Evolutionary conservation across 2,888 invertebrate species (phyloP), one percentile per base, ranked within the genome.

Genomic region (Cheilosia urbana): DNA sequence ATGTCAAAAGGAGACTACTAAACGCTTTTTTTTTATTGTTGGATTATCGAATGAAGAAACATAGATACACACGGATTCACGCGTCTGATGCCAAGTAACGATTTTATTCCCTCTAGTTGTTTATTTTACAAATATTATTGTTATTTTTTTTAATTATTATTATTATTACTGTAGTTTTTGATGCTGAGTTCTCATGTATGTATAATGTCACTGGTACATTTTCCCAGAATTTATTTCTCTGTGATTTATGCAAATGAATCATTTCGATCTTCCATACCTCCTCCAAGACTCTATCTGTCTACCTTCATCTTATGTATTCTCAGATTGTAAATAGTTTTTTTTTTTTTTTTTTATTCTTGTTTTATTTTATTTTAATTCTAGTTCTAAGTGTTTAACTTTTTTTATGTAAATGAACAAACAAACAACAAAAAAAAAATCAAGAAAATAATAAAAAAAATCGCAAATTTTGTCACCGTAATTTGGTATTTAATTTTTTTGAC

Each of bases 51-150:
- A 58, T 53, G 76, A 72, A 73, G 79, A 63, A 83, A 69, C 58
- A 57, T 49, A 65, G 65, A 71, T 71, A 77, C 85, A 85, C 85
- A 85, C 65, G 85, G 85, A 85, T 85, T 76, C 47, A 85, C 85
- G 85, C 85, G 75, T 85, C 85, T 85, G 85, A 85, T 85, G 85
- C 85, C 85, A 85, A 85, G 85, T 85, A 85, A 85, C 85, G 85
- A 85, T 85, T 85, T 85, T 85, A 85, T 81, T 81, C 85, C 85
- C 85, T 85, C 85, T 85, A 85, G 85, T 81, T 85, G 80, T 85
- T 85, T 85, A 85, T 76, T 81, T 81, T 76, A 81, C 76, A 76
- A 80, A 63, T 81, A 81, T 77, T 79, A 47, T 76, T 69, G 60
- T 75, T 75, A 49, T 75, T 55, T 65, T 78, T 17, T 69, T 57